Percentiles rank a stretch among this genome's conserved stretches.
Evolutionary conservation across 2,888 invertebrate species (phyloP).

Genomic region (Ferdinandea cuprea): DNA sequence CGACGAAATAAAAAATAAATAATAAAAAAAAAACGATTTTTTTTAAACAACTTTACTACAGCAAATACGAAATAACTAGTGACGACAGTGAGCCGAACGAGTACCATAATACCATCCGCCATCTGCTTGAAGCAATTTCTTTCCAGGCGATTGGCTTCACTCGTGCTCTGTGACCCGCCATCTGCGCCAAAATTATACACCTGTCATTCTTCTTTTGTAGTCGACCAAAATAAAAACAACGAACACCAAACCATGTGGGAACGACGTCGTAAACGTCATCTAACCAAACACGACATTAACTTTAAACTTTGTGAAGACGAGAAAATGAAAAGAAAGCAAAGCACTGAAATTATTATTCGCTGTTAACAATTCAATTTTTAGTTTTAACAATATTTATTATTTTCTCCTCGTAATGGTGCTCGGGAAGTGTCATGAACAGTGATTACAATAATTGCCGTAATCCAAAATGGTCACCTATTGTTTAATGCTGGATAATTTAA

Average conservation of each 20-base stretch:
- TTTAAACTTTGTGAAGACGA: background rate
- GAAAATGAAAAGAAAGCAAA: slow-evolving; percentile 65
- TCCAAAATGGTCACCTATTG: slow-evolving; percentile 14
- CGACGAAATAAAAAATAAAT: slow-evolving; percentile 10
- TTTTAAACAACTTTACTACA: slow-evolving; percentile 22
- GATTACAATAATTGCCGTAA: slow-evolving; percentile 48
- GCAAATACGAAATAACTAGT: slow-evolving; percentile 10
- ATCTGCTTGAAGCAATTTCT: slow-evolving; percentile 46
- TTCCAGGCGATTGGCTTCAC: slow-evolving; percentile 58
- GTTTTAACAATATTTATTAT: slow-evolving; percentile 33
- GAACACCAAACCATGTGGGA: background rate
- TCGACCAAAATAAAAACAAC: background rate
- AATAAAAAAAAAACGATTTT: slow-evolving; percentile 13
- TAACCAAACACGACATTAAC: slow-evolving; percentile 10
- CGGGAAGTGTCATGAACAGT: slow-evolving; percentile 6
- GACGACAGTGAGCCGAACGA: slow-evolving; percentile 21
- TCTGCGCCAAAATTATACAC: slow-evolving; percentile 63
- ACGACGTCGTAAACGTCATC: slow-evolving; percentile 14
- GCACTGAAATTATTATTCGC: slow-evolving; percentile 21
- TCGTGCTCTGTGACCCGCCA: slow-evolving; percentile 70
- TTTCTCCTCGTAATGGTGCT: slow-evolving; percentile 42
- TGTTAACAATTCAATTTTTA: slow-evolving; percentile 52
- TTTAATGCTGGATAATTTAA: background rate
- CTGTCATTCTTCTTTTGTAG: slow-evolving; percentile 52
- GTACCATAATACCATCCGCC: background rate